Evolutionary conservation across 2,888 invertebrate species (phyloP).

Genomic region (Timema cristinae): DNA sequence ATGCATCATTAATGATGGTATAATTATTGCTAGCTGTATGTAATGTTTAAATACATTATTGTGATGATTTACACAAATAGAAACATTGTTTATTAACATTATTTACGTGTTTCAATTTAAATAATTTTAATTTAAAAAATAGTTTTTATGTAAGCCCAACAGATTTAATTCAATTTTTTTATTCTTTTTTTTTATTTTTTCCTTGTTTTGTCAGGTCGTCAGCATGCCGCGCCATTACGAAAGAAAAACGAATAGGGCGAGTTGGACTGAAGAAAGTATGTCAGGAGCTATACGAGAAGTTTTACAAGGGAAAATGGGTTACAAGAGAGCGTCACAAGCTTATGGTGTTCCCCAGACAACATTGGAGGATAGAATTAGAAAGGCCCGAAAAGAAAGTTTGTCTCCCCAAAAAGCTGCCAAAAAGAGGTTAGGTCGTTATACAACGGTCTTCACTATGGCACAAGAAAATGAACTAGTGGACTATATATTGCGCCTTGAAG

Average conservation of each 20-base stretch:
- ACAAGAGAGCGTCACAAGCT: slow-evolving; percentile 8
- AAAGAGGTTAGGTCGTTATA: slow-evolving; percentile 7
- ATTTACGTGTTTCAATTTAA: too few species aligned
- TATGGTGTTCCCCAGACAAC: slow-evolving; percentile 11
- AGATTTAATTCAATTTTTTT: neutral
- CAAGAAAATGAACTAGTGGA: slow-evolving; percentile 11
- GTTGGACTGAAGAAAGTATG: slow-evolving; percentile 12
- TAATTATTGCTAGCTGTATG: too few species aligned
- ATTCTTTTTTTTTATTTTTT: neutral
- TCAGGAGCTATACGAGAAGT: slow-evolving; percentile 9
- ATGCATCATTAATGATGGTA: too few species aligned
- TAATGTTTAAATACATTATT: too few species aligned
- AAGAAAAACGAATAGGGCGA: slow-evolving; percentile 11
- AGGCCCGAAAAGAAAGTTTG: slow-evolving; percentile 9
- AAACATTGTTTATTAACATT: too few species aligned
- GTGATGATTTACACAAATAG: too few species aligned
- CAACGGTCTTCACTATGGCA: slow-evolving; percentile 6
- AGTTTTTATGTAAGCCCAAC: too few species aligned
- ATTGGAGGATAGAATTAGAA: neutral
- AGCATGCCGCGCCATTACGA: slow-evolving; percentile 1
- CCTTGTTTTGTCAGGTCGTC: neutral
- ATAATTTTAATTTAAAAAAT: too few species aligned
- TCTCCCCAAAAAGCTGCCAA: slow-evolving; percentile 1
- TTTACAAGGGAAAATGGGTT: slow-evolving; percentile 6
- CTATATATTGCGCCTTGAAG: neutral